These are phyloP conservation scores for Ametastegia equiseti DNA, from an alignment of 2,888 invertebrate genomes.

Conservation along the genomic window DNA sequence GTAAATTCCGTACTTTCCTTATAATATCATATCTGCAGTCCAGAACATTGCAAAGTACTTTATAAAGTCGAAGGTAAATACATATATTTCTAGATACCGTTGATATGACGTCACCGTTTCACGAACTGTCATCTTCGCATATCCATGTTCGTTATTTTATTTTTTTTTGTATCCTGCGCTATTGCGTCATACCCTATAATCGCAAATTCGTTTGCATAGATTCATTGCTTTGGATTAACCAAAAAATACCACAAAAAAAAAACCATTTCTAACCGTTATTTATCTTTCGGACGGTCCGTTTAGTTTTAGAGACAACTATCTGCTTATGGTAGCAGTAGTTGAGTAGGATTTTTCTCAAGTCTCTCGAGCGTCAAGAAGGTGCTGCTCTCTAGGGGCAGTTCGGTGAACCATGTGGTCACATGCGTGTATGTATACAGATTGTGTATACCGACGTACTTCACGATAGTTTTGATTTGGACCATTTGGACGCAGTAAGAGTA, in stretches of 20 bases:
- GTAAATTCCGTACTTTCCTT: not conserved
- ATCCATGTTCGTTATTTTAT: not conserved
- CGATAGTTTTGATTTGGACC: not conserved
- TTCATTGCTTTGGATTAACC: no score
- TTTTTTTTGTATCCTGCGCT: not conserved
- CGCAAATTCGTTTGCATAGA: no score
- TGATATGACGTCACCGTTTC: not conserved
- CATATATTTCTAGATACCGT: not conserved
- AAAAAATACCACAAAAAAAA: no score
- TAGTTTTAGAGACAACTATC: not conserved
- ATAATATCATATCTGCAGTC: not conserved
- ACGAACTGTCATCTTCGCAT: not conserved
- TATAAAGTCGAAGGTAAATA: not conserved
- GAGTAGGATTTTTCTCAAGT: not conserved
- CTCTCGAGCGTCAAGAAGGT: not conserved
- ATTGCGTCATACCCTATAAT: not conserved
- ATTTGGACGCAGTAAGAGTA: no score
- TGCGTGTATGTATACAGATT: not conserved
- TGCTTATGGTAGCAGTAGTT: not conserved
- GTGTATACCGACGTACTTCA: not conserved
- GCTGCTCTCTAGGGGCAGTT: slow-evolving; percentile 15
- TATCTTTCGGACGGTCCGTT: no score
- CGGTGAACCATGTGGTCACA: not conserved
- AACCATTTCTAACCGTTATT: no score
- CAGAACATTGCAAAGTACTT: not conserved